A percentile compares a stretch with the other conserved stretches of the same genome.
These are phyloP conservation scores for Clistopyga incitator DNA, from an alignment of 2,888 invertebrate species.

Conservation along the genomic window DNA sequence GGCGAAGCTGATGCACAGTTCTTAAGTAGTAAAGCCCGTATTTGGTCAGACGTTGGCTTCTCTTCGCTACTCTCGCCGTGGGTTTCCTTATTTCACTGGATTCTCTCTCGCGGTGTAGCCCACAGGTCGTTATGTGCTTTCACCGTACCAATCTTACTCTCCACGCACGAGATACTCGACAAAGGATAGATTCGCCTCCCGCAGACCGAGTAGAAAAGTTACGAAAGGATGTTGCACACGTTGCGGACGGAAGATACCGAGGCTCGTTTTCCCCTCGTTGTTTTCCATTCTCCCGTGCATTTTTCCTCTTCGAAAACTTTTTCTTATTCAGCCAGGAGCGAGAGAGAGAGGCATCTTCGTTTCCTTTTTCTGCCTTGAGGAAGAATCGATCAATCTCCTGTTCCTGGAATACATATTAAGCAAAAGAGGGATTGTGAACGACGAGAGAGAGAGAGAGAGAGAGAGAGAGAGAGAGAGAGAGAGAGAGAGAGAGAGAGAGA, in stretches of 20 bases:
- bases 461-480: no score
- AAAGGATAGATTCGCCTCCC: constrained; percentile 38
- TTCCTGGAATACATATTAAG: constrained; percentile 35
- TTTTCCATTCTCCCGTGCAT: constrained; percentile 35
- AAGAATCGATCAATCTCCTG: constrained; percentile 61
- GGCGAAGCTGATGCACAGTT: constrained; percentile 38
- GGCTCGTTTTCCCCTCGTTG: constrained; percentile 40
- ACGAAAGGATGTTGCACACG: constrained; percentile 47
- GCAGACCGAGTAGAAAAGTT: constrained; percentile 51
- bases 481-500: no score
- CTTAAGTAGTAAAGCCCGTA: constrained; percentile 59
- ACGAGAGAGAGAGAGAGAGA: no score
- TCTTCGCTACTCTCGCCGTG: constrained; percentile 32
- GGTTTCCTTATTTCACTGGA: constrained; percentile 42
- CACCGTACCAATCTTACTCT: constrained; percentile 47
- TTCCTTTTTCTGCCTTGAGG: constrained; percentile 5
- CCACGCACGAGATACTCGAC: constrained; percentile 56
- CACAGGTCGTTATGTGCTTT: constrained; percentile 51
- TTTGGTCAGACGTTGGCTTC: constrained; percentile 50
- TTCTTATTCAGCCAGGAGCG: constrained; percentile 22
- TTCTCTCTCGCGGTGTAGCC: constrained; percentile 36
- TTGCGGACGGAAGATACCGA: constrained; percentile 31
- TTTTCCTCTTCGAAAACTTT: constrained; percentile 53
- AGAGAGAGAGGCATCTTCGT: constrained; percentile 28
- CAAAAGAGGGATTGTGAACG: not conserved